Evolutionary conservation across 2,888 invertebrate genomes (phyloP).

Genomic region (Elmis aenea): DNA sequence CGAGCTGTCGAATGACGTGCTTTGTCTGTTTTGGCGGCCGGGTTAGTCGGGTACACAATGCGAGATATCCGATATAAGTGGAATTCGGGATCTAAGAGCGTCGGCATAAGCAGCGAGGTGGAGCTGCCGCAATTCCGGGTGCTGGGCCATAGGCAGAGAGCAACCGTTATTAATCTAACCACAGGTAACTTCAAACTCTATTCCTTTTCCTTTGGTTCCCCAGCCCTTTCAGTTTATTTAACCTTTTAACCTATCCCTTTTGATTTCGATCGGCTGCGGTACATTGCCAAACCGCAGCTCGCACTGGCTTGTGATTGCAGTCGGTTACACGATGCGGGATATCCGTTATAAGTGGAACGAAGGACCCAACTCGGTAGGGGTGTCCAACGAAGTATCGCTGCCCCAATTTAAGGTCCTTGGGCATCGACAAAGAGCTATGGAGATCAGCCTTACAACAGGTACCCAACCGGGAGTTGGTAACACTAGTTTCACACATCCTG

Average conservation of each 20-base stretch:
- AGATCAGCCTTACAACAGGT: constrained; percentile 96
- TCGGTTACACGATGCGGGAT: constrained; percentile 98
- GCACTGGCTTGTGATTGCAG: constrained; percentile 58
- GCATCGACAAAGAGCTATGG: constrained; percentile 92
- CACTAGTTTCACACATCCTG: constrained; percentile 20
- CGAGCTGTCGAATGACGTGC: constrained; percentile 44
- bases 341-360: constrained; percentile 97
- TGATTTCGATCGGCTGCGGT: constrained; percentile 33
- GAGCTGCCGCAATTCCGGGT: constrained; percentile 96
- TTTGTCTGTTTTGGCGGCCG: constrained; percentile 49
- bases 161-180: constrained; percentile 89
- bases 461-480: constrained; percentile 47
- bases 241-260: constrained; percentile 21
- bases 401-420: constrained; percentile 98
- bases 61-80: constrained; percentile 96
- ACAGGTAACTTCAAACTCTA: constrained; percentile 74
- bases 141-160: constrained; percentile 91
- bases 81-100: constrained; percentile 88
- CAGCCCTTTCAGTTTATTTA: constrained; percentile 18
- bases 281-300: constrained; percentile 30
- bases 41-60: constrained; percentile 93
- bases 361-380: constrained; percentile 91
- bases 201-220: constrained; percentile 36
- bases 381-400: constrained; percentile 92
- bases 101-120: constrained; percentile 93